Percentiles rank a stretch among this genome's conserved stretches.
These are phyloP conservation scores for Coracias cyanogaster DNA, from an alignment of 2,797 vertebrate genomes.

Conservation along the genomic window DNA sequence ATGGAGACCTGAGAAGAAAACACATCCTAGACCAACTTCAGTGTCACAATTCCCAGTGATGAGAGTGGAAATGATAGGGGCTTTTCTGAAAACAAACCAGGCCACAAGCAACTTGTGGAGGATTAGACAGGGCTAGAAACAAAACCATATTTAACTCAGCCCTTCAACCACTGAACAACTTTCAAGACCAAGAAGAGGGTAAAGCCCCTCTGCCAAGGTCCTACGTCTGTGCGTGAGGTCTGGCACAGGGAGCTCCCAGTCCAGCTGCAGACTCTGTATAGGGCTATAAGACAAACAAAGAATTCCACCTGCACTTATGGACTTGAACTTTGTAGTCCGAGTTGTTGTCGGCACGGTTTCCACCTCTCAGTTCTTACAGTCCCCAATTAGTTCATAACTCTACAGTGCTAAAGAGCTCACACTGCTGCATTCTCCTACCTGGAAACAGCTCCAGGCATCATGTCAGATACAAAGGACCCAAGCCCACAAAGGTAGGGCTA, in stretches of 20 bases:
- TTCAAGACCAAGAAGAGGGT: neutral
- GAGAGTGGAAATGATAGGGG: neutral
- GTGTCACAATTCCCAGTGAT: neutral
- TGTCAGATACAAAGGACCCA: neutral
- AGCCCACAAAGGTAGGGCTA: neutral
- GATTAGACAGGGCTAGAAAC: neutral
- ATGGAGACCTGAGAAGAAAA: neutral
- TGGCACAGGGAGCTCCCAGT: neutral
- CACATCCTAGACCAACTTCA: neutral
- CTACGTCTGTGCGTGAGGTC: rapidly evolving
- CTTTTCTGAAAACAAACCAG: neutral
- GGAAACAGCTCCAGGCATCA: neutral
- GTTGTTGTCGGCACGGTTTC: neutral
- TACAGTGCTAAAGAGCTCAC: neutral
- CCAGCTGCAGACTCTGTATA: neutral
- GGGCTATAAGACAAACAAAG: neutral
- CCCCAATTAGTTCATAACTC: neutral
- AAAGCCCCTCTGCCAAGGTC: neutral
- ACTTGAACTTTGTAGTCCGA: neutral
- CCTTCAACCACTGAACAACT: neutral
- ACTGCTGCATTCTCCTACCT: neutral
- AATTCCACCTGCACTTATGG: neutral
- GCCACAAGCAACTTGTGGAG: neutral
- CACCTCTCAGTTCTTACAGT: neutral
- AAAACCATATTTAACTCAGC: neutral